Evolutionary conservation across 2,888 invertebrate species (phyloP).

Genomic region (Morpho achilles): DNA sequence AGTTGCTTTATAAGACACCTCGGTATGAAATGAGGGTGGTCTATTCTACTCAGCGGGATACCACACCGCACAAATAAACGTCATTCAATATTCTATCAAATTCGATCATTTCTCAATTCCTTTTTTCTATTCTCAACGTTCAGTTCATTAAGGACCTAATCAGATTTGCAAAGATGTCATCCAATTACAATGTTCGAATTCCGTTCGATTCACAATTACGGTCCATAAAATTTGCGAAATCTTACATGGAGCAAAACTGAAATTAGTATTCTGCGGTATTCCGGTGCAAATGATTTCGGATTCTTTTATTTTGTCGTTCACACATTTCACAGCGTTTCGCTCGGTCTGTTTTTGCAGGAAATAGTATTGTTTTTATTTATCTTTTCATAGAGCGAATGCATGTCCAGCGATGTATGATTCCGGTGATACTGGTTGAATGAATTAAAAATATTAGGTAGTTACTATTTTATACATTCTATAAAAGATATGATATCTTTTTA

Average conservation of each 20-base stretch:
- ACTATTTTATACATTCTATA: background rate
- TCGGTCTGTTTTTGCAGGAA: conserved; percentile 31
- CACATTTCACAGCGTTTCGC: conserved; percentile 30
- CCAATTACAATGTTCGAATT: conserved; percentile 8
- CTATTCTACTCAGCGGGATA: too few species aligned
- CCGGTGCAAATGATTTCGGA: conserved; percentile 26
- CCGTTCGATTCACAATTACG: conserved; percentile 5
- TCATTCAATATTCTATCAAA: too few species aligned
- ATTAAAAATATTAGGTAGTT: conserved; percentile 44
- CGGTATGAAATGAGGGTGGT: too few species aligned
- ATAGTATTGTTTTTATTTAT: conserved; percentile 64
- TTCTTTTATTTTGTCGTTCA: conserved; percentile 29
- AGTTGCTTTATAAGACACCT: too few species aligned
- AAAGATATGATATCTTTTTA: too few species aligned
- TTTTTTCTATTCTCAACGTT: background rate
- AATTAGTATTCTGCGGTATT: conserved; percentile 25
- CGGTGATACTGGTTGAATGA: conserved; percentile 62
- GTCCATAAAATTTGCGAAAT: conserved; percentile 9
- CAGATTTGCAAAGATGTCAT: conserved; percentile 5
- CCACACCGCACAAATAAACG: too few species aligned
- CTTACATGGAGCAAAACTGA: conserved; percentile 15
- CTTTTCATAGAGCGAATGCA: conserved; percentile 60
- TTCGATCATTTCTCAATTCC: background rate
- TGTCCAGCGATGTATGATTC: conserved; percentile 65
- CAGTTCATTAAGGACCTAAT: conserved; percentile 2